phyloP scores from a whole-genome alignment of 2,888 invertebrate species.

The Drosophila yooni region DNA sequence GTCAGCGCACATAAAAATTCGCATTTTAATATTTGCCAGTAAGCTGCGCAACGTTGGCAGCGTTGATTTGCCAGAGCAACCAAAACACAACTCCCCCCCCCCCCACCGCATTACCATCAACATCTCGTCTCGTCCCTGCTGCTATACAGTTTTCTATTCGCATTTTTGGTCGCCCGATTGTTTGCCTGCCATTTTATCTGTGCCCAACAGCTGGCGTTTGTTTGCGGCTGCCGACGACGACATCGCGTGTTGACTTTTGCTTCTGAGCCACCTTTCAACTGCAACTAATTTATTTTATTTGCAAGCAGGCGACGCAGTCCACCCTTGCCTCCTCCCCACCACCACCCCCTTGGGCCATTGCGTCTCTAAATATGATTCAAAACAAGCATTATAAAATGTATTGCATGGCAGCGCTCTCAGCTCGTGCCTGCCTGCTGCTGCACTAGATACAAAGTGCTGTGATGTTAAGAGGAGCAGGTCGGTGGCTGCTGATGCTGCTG shows the following conservation, averaged over 20 bases:
- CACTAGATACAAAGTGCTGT: constrained; percentile 66
- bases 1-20: constrained; percentile 81
- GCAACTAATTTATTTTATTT: constrained; percentile 81
- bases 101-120: not conserved
- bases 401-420: constrained; percentile 46
- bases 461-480: constrained; percentile 32
- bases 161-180: constrained; percentile 55
- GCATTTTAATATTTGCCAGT: constrained; percentile 81
- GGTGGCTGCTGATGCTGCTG: not conserved
- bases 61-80: constrained; percentile 64
- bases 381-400: constrained; percentile 78
- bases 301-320: constrained; percentile 55
- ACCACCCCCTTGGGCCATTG: not conserved
- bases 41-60: constrained; percentile 72
- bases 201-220: constrained; percentile 77
- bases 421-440: constrained; percentile 40
- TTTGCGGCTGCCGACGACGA: constrained; percentile 74
- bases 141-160: constrained; percentile 17
- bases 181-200: constrained; percentile 78
- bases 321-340: not conserved
- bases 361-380: constrained; percentile 70
- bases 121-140: not conserved
- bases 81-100: not conserved
- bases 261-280: constrained; percentile 80
- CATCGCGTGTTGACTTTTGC: constrained; percentile 77